Evolutionary conservation across 2,797 vertebrate species (phyloP).

Genomic region (Cynopterus sphinx): DNA sequence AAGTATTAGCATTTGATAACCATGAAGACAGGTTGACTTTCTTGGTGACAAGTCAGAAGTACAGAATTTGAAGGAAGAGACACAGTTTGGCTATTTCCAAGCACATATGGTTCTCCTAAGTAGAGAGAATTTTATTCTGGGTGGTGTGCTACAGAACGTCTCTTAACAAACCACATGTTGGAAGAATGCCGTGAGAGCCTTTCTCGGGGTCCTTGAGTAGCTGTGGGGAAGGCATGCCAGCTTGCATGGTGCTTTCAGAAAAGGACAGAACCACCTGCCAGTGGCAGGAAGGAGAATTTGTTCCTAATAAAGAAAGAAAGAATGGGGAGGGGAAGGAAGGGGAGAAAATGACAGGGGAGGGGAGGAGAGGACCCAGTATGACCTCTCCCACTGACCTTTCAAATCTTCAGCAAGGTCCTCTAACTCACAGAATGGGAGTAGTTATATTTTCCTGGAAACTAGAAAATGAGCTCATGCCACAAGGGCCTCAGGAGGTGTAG

Average conservation of each 20-base stretch:
- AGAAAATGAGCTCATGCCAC: neutral
- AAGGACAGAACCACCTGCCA: neutral
- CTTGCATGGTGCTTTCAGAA: neutral
- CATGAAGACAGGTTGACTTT: neutral
- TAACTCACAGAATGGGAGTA: neutral
- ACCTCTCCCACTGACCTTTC: neutral
- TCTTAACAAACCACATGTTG: neutral
- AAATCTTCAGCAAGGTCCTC: neutral
- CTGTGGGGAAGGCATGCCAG: neutral
- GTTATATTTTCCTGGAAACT: neutral
- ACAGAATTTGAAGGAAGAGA: neutral
- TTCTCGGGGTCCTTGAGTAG: neutral
- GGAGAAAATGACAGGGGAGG: neutral
- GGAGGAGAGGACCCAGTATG: neutral
- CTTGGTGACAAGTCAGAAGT: neutral
- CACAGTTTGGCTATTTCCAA: neutral
- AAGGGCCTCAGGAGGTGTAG: neutral
- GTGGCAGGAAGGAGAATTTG: neutral
- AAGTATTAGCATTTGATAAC: constrained; percentile 3
- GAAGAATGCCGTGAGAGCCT: neutral
- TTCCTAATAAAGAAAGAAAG: neutral
- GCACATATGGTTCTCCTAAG: neutral
- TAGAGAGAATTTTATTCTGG: neutral
- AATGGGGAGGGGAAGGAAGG: neutral
- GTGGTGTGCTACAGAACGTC: neutral